These are phyloP conservation scores for Macropodus opercularis DNA, from an alignment of 2,797 vertebrate species.

Conservation along the genomic window DNA sequence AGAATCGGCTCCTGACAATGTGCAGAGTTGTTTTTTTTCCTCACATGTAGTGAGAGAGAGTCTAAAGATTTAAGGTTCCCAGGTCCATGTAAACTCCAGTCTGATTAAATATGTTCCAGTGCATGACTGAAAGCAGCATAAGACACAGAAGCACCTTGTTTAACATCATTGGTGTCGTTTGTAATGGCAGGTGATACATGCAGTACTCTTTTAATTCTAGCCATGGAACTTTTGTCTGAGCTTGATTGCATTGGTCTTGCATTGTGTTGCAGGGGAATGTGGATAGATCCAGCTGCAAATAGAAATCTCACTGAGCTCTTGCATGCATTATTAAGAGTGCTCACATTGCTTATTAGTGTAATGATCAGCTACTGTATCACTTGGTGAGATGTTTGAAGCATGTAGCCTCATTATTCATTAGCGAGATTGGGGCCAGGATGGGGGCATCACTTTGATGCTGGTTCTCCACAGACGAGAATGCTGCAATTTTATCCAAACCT, in stretches of 20 bases:
- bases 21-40: too few species aligned
- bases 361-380: constrained; percentile 54
- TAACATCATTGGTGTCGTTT: too few species aligned
- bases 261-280: constrained; percentile 24
- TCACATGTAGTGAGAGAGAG: too few species aligned
- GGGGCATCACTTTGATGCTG: constrained; percentile 56
- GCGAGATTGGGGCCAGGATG: constrained; percentile 23
- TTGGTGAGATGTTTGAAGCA: constrained; percentile 53
- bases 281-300: constrained; percentile 42
- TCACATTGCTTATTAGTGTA: constrained; percentile 58
- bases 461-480: constrained; percentile 40
- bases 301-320: constrained; percentile 43
- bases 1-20: too few species aligned
- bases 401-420: constrained; percentile 53
- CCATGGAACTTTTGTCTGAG: constrained; percentile 28
- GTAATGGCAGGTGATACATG: constrained; percentile 24
- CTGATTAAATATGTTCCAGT: too few species aligned
- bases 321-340: constrained; percentile 65
- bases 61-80: too few species aligned
- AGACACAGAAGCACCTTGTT: background rate
- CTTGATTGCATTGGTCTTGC: constrained; percentile 23
- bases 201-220: constrained; percentile 5
- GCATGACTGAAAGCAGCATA: too few species aligned
- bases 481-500: constrained; percentile 23
- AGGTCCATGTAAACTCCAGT: too few species aligned